These are phyloP conservation scores for Vultur gryphus DNA, from an alignment of 2,797 vertebrate species.

Conservation along the genomic window DNA sequence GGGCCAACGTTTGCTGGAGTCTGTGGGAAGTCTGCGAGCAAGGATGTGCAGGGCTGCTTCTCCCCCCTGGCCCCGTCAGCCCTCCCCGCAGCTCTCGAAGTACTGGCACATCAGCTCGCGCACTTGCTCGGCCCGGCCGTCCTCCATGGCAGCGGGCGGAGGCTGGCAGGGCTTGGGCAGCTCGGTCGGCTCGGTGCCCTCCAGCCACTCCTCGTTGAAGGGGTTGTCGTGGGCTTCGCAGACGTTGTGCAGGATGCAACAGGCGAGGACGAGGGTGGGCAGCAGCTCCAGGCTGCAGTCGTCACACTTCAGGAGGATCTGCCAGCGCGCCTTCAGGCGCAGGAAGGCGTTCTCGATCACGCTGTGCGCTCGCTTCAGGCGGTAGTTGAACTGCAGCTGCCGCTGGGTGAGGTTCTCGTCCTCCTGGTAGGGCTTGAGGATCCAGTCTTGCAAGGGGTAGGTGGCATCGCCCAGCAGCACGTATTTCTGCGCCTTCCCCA, in stretches of 20 bases:
- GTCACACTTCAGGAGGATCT: slow-evolving; percentile 70
- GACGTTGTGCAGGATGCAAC: slow-evolving; percentile 75
- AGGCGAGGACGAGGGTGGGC: slow-evolving; percentile 71
- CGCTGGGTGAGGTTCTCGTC: slow-evolving; percentile 38
- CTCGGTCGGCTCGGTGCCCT: slow-evolving; percentile 52
- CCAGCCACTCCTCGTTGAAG: slow-evolving; percentile 72
- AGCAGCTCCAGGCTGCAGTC: slow-evolving; percentile 71
- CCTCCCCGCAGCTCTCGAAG: slow-evolving; percentile 58
- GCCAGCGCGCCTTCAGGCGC: slow-evolving; percentile 74
- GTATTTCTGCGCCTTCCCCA: slow-evolving; percentile 69
- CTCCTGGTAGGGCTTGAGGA: slow-evolving; percentile 73
- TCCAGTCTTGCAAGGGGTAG: slow-evolving; percentile 74
- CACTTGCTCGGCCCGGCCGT: slow-evolving; percentile 72
- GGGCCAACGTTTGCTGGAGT: neutral
- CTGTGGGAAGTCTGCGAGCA: accelerated
- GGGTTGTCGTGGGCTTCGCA: slow-evolving; percentile 70
- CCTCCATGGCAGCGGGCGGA: slow-evolving; percentile 31
- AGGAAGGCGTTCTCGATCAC: slow-evolving; percentile 69
- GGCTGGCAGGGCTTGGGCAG: slow-evolving; percentile 62
- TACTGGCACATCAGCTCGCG: slow-evolving; percentile 77
- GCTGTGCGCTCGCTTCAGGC: slow-evolving; percentile 63
- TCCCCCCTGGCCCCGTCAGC: neutral
- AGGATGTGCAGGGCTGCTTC: neutral
- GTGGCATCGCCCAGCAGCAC: slow-evolving; percentile 69
- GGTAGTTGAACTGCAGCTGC: slow-evolving; percentile 70